Conservation (phyloP, 1,140 invertebrate genomes). For the Euglossa dilemma region DNA sequence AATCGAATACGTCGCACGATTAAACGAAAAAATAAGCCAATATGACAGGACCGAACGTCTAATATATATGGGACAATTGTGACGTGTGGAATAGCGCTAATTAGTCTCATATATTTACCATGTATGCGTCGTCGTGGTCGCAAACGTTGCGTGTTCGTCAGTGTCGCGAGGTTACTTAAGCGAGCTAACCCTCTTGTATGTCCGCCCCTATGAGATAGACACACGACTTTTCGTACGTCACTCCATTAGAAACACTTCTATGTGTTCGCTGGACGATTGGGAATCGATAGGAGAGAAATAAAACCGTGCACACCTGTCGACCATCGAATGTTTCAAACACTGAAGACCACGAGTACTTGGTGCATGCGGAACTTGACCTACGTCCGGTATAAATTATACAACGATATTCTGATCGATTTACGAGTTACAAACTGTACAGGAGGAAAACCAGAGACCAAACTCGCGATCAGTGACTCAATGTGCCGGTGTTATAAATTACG, state of each 20-base stretch:
- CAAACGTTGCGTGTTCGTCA: not conserved
- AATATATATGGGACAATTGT: not conserved
- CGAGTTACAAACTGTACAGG: conserved; percentile 1
- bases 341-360: conserved; percentile 3
- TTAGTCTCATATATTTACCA: not conserved
- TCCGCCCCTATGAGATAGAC: not conserved
- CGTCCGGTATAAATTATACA: conserved; percentile 60
- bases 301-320: conserved; percentile 41
- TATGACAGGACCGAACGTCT: not conserved
- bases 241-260: conserved; percentile 39
- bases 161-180: not conserved
- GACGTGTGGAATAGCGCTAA: not conserved
- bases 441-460: not conserved
- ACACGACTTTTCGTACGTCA: conserved; percentile 26
- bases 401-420: conserved; percentile 59
- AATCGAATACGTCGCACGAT: not conserved
- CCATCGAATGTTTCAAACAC: not conserved
- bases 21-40: not conserved
- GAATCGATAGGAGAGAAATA: conserved; percentile 25
- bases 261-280: conserved; percentile 30
- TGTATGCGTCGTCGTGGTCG: not conserved
- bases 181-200: not conserved
- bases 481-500: not conserved
- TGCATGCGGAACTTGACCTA: conserved; percentile 61
- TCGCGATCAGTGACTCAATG: not conserved